phyloP scores from a whole-genome alignment of 2,888 invertebrate genomes.

The Disparrhopalites patrizii region DNA sequence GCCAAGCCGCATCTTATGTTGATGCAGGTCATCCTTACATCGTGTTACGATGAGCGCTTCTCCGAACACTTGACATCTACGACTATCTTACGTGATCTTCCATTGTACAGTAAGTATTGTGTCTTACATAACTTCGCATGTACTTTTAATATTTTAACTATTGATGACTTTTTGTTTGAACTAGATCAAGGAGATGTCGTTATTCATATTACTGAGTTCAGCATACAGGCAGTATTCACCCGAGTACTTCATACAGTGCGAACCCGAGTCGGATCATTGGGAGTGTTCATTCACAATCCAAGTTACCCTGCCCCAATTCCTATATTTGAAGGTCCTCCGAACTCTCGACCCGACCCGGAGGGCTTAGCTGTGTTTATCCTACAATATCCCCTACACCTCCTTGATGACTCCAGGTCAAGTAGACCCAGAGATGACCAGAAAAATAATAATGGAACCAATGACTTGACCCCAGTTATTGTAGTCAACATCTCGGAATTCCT shows the following conservation, averaged over 20 bases:
- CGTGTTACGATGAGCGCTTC: constrained; percentile 29
- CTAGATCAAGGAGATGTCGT: constrained; percentile 19
- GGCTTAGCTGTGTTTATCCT: constrained; percentile 13
- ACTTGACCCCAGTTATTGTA: constrained; percentile 20
- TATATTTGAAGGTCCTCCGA: constrained; percentile 24
- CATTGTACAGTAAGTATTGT: constrained; percentile 19
- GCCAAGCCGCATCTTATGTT: constrained; percentile 31
- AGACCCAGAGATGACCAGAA: constrained; percentile 2
- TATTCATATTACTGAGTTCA: constrained; percentile 9
- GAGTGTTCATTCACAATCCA: constrained; percentile 15
- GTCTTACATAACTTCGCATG: neutral
- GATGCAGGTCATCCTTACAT: constrained; percentile 26
- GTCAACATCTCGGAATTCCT: constrained; percentile 21
- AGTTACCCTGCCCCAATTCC: constrained; percentile 9
- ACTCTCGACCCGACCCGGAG: constrained; percentile 11
- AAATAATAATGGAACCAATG: neutral
- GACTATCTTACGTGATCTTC: constrained; percentile 31
- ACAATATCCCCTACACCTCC: constrained; percentile 8
- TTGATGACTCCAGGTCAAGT: constrained; percentile 2
- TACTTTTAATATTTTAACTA: neutral
- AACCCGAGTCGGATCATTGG: constrained; percentile 15
- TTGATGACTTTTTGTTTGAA: neutral
- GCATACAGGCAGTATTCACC: constrained; percentile 20
- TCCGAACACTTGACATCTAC: constrained; percentile 33
- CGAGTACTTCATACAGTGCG: constrained; percentile 14